phyloP scores from a whole-genome alignment of 2,113 vertebrate genomes.

The Erythrolamprus reginae region DNA sequence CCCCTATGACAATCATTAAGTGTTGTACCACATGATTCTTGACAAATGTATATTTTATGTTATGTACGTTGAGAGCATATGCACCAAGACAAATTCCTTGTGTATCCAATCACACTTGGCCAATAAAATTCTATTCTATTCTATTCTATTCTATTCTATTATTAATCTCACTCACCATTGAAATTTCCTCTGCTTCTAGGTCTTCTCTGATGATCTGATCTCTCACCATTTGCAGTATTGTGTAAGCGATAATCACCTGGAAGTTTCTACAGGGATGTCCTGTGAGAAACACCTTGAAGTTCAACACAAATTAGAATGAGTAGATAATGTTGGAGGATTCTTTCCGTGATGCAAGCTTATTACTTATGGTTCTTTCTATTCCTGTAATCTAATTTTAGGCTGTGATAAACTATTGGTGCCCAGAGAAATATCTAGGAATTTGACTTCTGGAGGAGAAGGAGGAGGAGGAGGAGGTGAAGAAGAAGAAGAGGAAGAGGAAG shows the following conservation, averaged over 20 bases:
- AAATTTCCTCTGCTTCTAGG: conserved; percentile 22
- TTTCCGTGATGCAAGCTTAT: background rate
- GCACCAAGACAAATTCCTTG: too few relatives aligned
- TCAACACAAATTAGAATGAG: background rate
- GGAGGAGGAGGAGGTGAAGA: background rate
- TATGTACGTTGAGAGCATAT: too few relatives aligned
- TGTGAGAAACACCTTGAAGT: conserved; percentile 27
- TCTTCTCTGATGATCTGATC: conserved; percentile 39
- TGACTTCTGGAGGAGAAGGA: background rate
- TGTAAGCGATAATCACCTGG: conserved; percentile 57
- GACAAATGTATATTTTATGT: too few relatives aligned
- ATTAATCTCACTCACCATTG: conserved; percentile 33
- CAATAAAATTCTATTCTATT: too few relatives aligned
- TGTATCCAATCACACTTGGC: too few relatives aligned
- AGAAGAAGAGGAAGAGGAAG: too few relatives aligned
- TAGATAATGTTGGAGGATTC: background rate
- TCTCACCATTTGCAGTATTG: conserved; percentile 54
- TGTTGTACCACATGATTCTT: too few relatives aligned
- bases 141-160: accelerated
- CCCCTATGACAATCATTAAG: too few relatives aligned
- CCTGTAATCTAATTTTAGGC: background rate
- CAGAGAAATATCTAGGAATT: background rate
- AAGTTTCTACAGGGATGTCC: conserved; percentile 53
- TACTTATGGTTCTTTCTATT: background rate
- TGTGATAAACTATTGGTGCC: background rate